These are phyloP conservation scores for Todiramphus chloris DNA, from an alignment of 2,113 vertebrate species.

Conservation along the genomic window DNA sequence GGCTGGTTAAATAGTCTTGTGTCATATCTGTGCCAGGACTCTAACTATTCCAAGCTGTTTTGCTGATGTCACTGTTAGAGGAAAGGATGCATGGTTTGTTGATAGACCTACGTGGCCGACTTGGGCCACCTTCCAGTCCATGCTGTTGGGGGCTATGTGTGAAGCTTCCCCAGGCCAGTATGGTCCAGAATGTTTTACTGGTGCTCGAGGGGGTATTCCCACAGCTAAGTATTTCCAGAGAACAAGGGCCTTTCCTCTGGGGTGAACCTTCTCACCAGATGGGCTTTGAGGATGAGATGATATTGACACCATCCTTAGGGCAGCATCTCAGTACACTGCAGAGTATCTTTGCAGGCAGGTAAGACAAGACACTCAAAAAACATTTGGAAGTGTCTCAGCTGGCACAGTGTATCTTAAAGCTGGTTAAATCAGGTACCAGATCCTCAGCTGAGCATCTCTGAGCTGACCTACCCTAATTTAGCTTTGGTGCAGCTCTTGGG, in stretches of 20 bases:
- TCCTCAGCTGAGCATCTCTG: background rate
- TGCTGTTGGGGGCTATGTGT: background rate
- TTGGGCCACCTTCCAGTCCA: background rate
- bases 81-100: background rate
- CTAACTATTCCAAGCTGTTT: background rate
- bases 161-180: background rate
- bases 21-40: background rate
- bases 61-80: background rate
- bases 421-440: background rate
- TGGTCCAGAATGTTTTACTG: background rate
- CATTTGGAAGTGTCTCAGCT: background rate
- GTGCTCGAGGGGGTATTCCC: background rate
- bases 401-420: background rate
- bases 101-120: background rate
- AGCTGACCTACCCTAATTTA: background rate
- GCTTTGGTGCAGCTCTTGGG: background rate
- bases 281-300: background rate
- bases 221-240: background rate
- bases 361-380: background rate
- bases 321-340: background rate
- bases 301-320: rapidly evolving
- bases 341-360: background rate
- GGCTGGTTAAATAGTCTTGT: background rate
- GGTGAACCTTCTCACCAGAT: background rate
- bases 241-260: background rate